Evolutionary conservation across 2,113 vertebrate species (phyloP).

Genomic region (Merops nubicus): DNA sequence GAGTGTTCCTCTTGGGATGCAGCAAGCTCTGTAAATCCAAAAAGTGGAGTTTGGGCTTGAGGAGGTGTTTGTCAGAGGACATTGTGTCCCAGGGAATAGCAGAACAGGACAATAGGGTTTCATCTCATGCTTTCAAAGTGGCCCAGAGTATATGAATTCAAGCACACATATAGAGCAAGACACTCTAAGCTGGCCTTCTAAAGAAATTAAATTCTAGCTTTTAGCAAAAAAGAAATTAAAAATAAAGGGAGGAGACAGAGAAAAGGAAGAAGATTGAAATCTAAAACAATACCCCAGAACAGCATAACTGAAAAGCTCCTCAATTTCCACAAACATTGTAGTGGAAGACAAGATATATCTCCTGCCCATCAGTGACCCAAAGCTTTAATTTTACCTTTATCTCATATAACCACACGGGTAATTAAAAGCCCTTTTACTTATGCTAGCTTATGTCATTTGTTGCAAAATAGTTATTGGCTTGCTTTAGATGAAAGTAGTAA

Average conservation of each 20-base stretch:
- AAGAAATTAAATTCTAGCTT: not conserved
- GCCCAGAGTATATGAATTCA: not conserved
- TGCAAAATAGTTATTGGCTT: not conserved
- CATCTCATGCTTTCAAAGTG: not conserved
- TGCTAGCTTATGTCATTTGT: not conserved
- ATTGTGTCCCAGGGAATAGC: not conserved
- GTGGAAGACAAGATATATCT: not conserved
- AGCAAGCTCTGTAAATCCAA: not conserved
- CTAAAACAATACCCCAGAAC: not conserved
- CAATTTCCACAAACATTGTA: not conserved
- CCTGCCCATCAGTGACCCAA: not conserved
- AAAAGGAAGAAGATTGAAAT: not conserved
- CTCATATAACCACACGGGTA: not conserved
- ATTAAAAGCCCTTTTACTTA: not conserved
- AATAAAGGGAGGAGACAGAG: not conserved
- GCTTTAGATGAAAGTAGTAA: not conserved
- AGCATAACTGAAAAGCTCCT: not conserved
- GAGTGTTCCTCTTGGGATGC: not conserved
- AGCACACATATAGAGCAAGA: not conserved
- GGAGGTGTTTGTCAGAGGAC: not conserved
- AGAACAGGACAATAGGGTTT: not conserved
- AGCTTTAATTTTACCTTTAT: not conserved
- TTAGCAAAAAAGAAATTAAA: not conserved
- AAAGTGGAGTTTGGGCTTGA: accelerated
- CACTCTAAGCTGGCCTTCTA: not conserved